These are phyloP conservation scores for Allygus modestus DNA, from an alignment of 2,888 invertebrate species.

Conservation along the genomic window DNA sequence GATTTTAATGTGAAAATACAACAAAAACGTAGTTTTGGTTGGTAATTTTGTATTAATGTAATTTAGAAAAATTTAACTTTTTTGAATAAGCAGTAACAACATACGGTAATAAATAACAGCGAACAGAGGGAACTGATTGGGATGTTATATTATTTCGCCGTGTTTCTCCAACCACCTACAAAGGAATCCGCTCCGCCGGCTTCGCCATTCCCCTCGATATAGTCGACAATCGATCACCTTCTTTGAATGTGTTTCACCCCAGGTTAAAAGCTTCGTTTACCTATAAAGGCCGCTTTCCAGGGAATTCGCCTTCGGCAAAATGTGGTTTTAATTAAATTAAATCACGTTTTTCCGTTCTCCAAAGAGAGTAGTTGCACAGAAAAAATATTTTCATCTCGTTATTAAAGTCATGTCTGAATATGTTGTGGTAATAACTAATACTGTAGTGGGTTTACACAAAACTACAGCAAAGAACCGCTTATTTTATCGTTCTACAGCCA, in stretches of 20 bases:
- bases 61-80: too few species aligned
- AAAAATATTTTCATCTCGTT: too few species aligned
- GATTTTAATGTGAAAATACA: too few species aligned
- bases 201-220: background rate
- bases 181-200: background rate
- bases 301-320: background rate
- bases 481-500: too few species aligned
- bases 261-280: slow-evolving; percentile 27
- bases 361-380: too few species aligned
- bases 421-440: too few species aligned
- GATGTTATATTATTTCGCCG: slow-evolving; percentile 9
- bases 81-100: too few species aligned
- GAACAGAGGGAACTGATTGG: background rate
- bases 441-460: too few species aligned
- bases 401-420: too few species aligned
- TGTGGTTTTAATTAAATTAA: background rate
- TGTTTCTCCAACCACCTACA: slow-evolving; percentile 5
- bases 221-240: slow-evolving; percentile 25
- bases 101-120: background rate
- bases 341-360: background rate
- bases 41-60: too few species aligned
- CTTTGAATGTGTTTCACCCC: slow-evolving; percentile 36
- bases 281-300: slow-evolving; percentile 7
- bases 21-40: too few species aligned
- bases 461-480: too few species aligned